Base-by-base conservation (phyloP, 2,113 vertebrate species). In the Heloderma charlesbogerti region DNA sequence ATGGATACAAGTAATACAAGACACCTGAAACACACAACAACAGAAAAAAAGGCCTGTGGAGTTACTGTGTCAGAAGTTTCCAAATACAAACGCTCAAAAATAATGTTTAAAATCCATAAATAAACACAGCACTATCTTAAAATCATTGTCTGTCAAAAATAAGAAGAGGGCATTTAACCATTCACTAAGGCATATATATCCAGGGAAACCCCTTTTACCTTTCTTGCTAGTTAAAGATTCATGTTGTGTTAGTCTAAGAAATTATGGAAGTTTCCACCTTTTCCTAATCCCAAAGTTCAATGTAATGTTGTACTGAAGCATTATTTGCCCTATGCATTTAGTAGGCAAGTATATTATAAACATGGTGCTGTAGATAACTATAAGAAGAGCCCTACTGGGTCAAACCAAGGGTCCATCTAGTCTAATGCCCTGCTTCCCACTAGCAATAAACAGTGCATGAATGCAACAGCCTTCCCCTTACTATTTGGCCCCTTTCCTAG, bases 251-350 rank as follows among this genome's bases (percentile, higher is more conserved):
- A 93, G 93, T 29, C 18, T 97, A 96, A 94, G 92, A 97, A 97
- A 97, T 97, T 96, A 96, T n/a, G 96, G 86, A 96, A 94, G 96
- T 97, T 96, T 94, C 96, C 96, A 97, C 25, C 27, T 94, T 93
- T 96, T 96, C 96, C 95, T 94, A 97, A 97, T 97, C 97, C 95
- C 94, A 95, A 96, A 94, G 94, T 89, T 95, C 91, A 96, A 95
- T 96, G 95, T 96, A 95, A 91, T 93, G 97, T 81, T 91, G 92
- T 96, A 96, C 95, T 96, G 91, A 95, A 95, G 93, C 89, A 96
- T 96, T 97, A 97, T 97, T 97, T 97, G 94, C 96, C 96, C 96
- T 96, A 93, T 94, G 92, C 95, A 96, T 97, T 97, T 97, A 97
- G 91, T 93, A 71, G 29, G 92, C 94, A 95, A 95, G 88, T 77